A percentile compares a stretch with the other conserved stretches of the same genome.
Conservation (phyloP, 2,888 invertebrate genomes). For the Drosophila barbarae region DNA sequence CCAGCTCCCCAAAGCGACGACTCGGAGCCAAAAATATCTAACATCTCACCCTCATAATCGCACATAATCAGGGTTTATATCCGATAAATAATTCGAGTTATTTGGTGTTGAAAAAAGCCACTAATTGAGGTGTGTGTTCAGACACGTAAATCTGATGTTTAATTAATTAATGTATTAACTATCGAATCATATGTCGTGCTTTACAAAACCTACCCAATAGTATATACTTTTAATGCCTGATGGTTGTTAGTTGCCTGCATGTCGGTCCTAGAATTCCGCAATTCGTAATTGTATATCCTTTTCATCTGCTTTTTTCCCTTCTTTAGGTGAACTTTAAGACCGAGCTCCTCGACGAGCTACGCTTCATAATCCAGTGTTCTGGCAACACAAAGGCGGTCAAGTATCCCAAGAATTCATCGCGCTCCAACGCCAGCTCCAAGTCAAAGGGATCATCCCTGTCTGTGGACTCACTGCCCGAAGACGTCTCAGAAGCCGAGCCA, state of each 20-base stretch:
- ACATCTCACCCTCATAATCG: background rate
- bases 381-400: constrained; percentile 86
- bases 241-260: constrained; percentile 10
- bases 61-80: background rate
- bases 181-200: background rate
- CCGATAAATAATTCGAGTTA: background rate
- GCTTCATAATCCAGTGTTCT: constrained; percentile 86
- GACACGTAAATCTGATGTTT: background rate
- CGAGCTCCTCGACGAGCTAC: constrained; percentile 85
- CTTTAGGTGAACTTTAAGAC: constrained; percentile 84
- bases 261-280: background rate
- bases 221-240: background rate
- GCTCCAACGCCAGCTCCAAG: constrained; percentile 51
- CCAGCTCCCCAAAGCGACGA: constrained; percentile 35
- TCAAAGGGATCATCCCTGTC: constrained; percentile 68
- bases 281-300: background rate
- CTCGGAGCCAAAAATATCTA: constrained; percentile 23
- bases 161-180: background rate
- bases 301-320: background rate
- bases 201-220: background rate
- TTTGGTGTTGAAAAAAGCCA: background rate
- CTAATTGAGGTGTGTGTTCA: background rate
- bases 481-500: constrained; percentile 42
- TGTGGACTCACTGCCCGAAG: constrained; percentile 70
- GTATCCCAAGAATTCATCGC: constrained; percentile 78